Conservation (phyloP, 1,140 invertebrate genomes). For the Holcopasites calliopsidis region DNA sequence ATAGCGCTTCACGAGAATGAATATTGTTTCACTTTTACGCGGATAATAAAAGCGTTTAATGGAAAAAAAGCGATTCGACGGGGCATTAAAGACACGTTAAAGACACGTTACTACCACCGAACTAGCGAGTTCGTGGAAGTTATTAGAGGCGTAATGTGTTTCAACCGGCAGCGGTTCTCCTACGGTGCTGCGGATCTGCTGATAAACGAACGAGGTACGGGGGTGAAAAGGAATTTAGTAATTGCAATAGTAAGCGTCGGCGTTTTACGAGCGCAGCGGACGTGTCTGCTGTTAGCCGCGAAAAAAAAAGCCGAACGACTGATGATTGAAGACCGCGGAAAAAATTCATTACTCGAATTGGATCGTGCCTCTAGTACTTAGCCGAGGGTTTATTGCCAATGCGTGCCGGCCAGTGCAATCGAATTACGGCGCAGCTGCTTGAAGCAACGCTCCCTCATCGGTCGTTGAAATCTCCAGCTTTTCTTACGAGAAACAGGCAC, state of each 20-base stretch:
- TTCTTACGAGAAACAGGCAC: background rate
- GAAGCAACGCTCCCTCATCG: slow-evolving; percentile 4
- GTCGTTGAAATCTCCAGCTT: slow-evolving; percentile 11
- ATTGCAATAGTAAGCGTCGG: slow-evolving; percentile 6
- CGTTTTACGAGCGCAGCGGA: slow-evolving; percentile 21
- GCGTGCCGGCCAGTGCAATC: slow-evolving; percentile 10
- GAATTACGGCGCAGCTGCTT: background rate
- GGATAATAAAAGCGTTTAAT: background rate
- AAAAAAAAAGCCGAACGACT: too few relatives aligned
- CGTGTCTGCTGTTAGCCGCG: background rate
- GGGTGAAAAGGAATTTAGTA: slow-evolving; percentile 2
- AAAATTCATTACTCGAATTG: slow-evolving; percentile 25
- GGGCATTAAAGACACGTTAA: background rate
- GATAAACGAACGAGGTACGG: background rate
- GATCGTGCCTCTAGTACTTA: slow-evolving; percentile 2
- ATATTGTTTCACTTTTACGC: too few relatives aligned
- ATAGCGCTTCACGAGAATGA: too few relatives aligned
- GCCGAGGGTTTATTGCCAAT: slow-evolving; percentile 14
- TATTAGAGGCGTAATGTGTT: background rate
- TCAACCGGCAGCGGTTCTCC: background rate
- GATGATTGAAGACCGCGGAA: background rate
- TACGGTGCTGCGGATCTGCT: too few relatives aligned
- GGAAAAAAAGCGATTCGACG: too few relatives aligned
- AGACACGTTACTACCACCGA: background rate
- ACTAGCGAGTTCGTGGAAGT: background rate